These are phyloP conservation scores for Aphelenchoides avenae DNA, from an alignment of 1,140 invertebrate species.

Conservation along the genomic window DNA sequence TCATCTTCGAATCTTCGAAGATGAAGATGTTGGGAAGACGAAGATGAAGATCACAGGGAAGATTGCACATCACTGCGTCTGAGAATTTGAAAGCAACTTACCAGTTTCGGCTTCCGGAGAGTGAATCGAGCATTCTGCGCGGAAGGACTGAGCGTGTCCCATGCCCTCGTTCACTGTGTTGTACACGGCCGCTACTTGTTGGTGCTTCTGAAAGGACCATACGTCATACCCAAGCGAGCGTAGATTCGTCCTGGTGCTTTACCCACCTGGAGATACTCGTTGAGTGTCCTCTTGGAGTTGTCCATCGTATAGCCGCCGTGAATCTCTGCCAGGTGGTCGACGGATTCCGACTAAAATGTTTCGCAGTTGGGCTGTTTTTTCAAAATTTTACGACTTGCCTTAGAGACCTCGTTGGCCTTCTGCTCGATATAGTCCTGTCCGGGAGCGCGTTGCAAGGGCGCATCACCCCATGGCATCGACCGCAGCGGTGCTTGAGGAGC, in stretches of 20 bases:
- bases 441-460: too few species aligned
- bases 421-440: slow-evolving; percentile 36
- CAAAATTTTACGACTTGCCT: slow-evolving; percentile 24
- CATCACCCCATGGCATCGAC: too few species aligned
- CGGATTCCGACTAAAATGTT: slow-evolving; percentile 32
- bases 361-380: neutral
- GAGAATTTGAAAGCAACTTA: too few species aligned
- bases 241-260: too few species aligned
- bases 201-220: slow-evolving; percentile 33
- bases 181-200: slow-evolving; percentile 1
- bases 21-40: too few species aligned
- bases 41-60: too few species aligned
- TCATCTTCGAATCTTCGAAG: too few species aligned
- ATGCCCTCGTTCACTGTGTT: neutral
- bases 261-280: too few species aligned
- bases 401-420: slow-evolving; percentile 32
- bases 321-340: slow-evolving; percentile 39
- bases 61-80: too few species aligned
- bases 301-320: slow-evolving; percentile 44
- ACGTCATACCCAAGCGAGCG: too few species aligned
- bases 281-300: slow-evolving; percentile 36
- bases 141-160: slow-evolving; percentile 12
- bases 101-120: slow-evolving; percentile 8
- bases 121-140: slow-evolving; percentile 11
- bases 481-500: too few species aligned